Evolutionary conservation across 1,140 invertebrate species (phyloP).

Genomic region (Calycopis cecrops): DNA sequence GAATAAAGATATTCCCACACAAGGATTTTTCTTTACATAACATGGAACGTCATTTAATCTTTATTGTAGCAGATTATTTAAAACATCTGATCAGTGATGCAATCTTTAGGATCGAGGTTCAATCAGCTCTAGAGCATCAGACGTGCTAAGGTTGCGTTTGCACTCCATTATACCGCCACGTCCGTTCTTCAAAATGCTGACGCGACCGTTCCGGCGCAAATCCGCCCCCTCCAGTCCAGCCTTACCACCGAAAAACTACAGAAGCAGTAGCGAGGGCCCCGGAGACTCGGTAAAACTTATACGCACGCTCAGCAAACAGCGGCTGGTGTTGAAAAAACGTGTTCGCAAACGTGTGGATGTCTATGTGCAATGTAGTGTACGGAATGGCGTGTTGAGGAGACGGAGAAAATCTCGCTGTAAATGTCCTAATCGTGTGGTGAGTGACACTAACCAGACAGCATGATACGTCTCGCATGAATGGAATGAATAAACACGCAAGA

Average conservation of each 20-base stretch:
- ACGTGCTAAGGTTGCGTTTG: conserved; percentile 65
- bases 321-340: conserved; percentile 51
- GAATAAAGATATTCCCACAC: no score
- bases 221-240: conserved; percentile 79
- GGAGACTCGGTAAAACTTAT: conserved; percentile 59
- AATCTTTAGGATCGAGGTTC: conserved; percentile 51
- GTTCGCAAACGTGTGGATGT: conserved; percentile 58
- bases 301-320: conserved; percentile 48
- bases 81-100: neutral
- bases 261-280: conserved; percentile 73
- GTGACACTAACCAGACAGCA: conserved; percentile 47
- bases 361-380: conserved; percentile 62
- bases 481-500: conserved; percentile 26
- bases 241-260: conserved; percentile 66
- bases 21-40: no score
- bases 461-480: conserved; percentile 28
- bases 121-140: conserved; percentile 61
- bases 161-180: conserved; percentile 69
- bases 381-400: conserved; percentile 39
- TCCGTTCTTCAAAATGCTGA: conserved; percentile 76
- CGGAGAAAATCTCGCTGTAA: conserved; percentile 40
- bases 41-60: neutral
- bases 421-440: conserved; percentile 67
- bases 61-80: neutral
- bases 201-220: conserved; percentile 80